Conservation (phyloP, 37 sponge, comb jelly and placozoan genomes). For the Ephydatia muelleri region DNA sequence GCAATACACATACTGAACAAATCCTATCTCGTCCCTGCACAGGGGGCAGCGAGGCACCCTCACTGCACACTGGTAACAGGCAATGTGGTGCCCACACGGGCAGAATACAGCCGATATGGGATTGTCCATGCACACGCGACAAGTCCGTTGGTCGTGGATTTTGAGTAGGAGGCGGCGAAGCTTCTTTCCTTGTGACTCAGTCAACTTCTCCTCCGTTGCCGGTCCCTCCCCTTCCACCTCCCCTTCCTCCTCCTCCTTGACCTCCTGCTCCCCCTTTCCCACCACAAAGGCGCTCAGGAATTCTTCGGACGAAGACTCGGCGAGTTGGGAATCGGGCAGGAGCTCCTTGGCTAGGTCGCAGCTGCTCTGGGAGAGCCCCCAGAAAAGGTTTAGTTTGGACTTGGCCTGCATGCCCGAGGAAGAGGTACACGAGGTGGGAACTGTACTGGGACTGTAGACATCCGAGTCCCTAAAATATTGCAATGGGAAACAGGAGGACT, state of each 20-base stretch:
- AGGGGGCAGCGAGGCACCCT: conserved; percentile 65
- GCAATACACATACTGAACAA: conserved; percentile 70
- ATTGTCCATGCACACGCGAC: conserved; percentile 84
- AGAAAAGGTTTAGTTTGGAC: conserved; percentile 16
- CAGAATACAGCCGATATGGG: conserved; percentile 78
- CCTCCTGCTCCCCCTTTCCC: neutral
- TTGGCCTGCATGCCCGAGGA: conserved; percentile 4
- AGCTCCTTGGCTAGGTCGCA: conserved; percentile 69
- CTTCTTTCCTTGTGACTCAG: conserved; percentile 24
- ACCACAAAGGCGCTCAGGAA: neutral
- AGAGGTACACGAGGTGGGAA: neutral
- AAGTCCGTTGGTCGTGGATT: conserved; percentile 68
- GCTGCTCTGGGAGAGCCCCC: conserved; percentile 72
- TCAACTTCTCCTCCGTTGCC: conserved; percentile 21
- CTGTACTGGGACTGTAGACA: neutral
- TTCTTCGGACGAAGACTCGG: neutral
- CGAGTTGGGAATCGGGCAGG: conserved; percentile 23
- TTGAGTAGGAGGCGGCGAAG: conserved; percentile 66
- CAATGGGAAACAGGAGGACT: neutral
- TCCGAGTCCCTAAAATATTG: neutral
- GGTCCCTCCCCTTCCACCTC: neutral
- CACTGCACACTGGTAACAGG: conserved; percentile 72
- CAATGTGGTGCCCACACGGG: conserved; percentile 86
- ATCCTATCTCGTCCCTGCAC: conserved; percentile 70
- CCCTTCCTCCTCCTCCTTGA: neutral